Evolutionary conservation across 2,113 vertebrate species (phyloP), one percentile per base, ranked within the genome.

Genomic region (Odocoileus hemionus): DNA sequence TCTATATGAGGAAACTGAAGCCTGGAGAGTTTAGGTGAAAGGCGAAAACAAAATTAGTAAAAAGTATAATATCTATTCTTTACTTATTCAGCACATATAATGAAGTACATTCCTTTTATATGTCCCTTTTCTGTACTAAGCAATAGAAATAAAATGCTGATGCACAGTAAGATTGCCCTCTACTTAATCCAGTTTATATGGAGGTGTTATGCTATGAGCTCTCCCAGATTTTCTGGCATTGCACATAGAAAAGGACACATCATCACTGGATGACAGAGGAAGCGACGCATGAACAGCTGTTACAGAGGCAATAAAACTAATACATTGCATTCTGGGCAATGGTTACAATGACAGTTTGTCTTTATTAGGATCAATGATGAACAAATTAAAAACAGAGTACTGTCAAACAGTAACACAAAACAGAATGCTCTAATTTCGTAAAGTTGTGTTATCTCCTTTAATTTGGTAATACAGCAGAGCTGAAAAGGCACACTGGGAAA

Each of bases 291-390:
- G 79, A 94, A 87, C 97, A 97, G 94, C 94, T 98, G 83, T 93
- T 89, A 86, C 0, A 96, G n/a, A 91, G 82, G 70, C 96, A 98
- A 93, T 96, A 97, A 98, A 97, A 97, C 86, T 79, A 97, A 96
- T 83, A 79, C 45, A 94, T 84, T 89, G 26, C 86, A 84, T 95
- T 84, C 61, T 12, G 83, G 57, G 74, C 92, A 92, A 39, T 86
- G 80, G 64, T 97, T 92, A 94, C 94, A 96, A 86, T 87, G 93
- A 98, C 95, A 96, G 82, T 96, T 97, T 97, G 95, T 96, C 96
- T 98, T 96, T 97, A 97, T 94, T 94, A 97, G 92, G 86, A 98
- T 98, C 96, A 93, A 91, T 91, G 96, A 96, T 93, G 98, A 97
- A 60, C 92, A 97, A 97, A 98, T 97, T 98, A 98, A 98, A 97